phyloP scores from a whole-genome alignment of 1,140 invertebrate species.

The Drosophila chauvacae region DNA sequence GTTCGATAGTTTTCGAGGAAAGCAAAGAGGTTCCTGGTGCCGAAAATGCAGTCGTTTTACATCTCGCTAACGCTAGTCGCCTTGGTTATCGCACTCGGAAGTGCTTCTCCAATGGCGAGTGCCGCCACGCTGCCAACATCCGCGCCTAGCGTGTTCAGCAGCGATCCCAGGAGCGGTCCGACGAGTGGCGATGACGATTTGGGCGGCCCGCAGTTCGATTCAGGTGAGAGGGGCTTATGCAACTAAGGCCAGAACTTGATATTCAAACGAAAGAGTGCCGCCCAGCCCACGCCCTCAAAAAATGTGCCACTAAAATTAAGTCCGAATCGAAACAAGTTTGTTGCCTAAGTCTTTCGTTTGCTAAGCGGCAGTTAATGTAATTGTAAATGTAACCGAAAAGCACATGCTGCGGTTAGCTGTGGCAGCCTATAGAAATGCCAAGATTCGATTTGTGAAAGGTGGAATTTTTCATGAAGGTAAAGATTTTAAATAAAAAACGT shows the following conservation, averaged over 20 bases:
- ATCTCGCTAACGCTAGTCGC: slow-evolving; percentile 55
- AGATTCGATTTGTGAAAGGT: slow-evolving; percentile 21
- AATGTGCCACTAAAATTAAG: slow-evolving; percentile 28
- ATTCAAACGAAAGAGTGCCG: slow-evolving; percentile 54
- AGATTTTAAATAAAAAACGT: not conserved
- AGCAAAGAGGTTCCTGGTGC: slow-evolving; percentile 12
- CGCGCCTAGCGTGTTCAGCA: slow-evolving; percentile 50
- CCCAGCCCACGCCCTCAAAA: slow-evolving; percentile 35
- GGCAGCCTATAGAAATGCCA: slow-evolving; percentile 18
- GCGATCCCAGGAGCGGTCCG: slow-evolving; percentile 35
- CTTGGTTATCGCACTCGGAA: slow-evolving; percentile 69
- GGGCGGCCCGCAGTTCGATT: slow-evolving; percentile 42
- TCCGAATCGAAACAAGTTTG: slow-evolving; percentile 61
- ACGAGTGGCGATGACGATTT: slow-evolving; percentile 32
- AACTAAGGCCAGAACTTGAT: slow-evolving; percentile 72
- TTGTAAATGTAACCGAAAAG: slow-evolving; percentile 44
- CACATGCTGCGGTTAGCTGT: slow-evolving; percentile 14
- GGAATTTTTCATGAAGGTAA: not conserved
- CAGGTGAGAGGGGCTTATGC: slow-evolving; percentile 63
- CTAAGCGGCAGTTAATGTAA: slow-evolving; percentile 24
- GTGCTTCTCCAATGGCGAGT: slow-evolving; percentile 42
- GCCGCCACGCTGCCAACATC: slow-evolving; percentile 62
- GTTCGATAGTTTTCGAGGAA: slow-evolving; percentile 43
- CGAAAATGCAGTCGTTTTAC: slow-evolving; percentile 60
- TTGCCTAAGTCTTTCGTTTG: slow-evolving; percentile 71